Conservation (phyloP, 2,113 vertebrate species). For the Cinclus cinclus region DNA sequence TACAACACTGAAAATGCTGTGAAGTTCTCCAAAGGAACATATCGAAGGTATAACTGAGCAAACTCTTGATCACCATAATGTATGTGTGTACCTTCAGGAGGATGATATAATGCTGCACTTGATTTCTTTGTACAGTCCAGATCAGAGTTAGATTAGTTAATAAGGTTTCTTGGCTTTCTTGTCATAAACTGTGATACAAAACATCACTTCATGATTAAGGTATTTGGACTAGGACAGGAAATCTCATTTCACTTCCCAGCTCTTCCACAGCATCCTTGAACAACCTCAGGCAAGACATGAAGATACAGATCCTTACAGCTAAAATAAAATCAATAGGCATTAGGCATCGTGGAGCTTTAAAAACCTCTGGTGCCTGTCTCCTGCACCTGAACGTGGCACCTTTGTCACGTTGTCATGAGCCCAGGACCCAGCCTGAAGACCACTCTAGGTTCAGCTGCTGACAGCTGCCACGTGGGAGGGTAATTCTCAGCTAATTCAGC, state of each 20-base stretch:
- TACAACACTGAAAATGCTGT: not conserved
- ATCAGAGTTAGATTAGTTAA: slow-evolving; percentile 45
- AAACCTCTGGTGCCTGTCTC: not conserved
- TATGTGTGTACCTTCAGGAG: not conserved
- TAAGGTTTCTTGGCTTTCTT: slow-evolving; percentile 55
- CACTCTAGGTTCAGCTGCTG: not conserved
- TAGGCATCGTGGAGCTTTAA: not conserved
- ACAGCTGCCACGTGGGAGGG: not conserved
- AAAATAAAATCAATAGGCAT: slow-evolving; percentile 10
- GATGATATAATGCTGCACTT: not conserved
- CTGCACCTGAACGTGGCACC: not conserved
- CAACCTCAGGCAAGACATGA: slow-evolving; percentile 15
- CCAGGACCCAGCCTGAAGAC: not conserved
- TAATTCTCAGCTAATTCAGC: not conserved
- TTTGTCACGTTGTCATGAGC: accelerated
- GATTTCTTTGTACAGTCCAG: slow-evolving; percentile 3
- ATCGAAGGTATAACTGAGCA: not conserved
- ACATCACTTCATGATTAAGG: slow-evolving; percentile 53
- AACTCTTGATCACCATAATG: not conserved
- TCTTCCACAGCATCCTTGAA: slow-evolving; percentile 24
- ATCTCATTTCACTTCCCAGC: slow-evolving; percentile 55
- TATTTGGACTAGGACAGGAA: slow-evolving; percentile 31
- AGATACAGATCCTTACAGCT: slow-evolving; percentile 8
- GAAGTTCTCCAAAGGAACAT: slow-evolving; percentile 22
- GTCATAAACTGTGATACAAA: slow-evolving; percentile 54